Conservation (phyloP, 2,113 vertebrate species). For the Paratilapia polleni region DNA sequence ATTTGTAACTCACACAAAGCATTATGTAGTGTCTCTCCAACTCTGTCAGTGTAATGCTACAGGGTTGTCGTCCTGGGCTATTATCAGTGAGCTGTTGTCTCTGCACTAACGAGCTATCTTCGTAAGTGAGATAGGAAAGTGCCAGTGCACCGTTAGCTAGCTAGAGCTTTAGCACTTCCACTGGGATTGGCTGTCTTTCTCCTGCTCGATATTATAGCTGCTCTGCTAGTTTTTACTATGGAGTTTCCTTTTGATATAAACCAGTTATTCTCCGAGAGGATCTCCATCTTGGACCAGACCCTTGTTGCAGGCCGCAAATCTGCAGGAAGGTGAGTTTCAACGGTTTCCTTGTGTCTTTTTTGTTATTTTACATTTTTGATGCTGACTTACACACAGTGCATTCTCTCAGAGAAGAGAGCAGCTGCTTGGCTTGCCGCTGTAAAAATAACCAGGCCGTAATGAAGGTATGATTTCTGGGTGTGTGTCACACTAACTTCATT, state of each 20-base stretch:
- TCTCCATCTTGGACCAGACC: constrained; percentile 78
- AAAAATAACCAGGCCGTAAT: neutral
- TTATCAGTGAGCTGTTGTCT: neutral
- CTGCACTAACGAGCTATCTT: neutral
- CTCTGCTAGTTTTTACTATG: constrained; percentile 60
- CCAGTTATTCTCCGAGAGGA: constrained; percentile 74
- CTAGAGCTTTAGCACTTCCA: neutral
- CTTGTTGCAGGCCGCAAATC: constrained; percentile 64
- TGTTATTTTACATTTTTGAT: neutral
- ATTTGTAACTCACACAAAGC: neutral
- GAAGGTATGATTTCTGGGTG: neutral
- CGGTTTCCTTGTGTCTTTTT: neutral
- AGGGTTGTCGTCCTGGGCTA: neutral
- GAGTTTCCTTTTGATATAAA: constrained; percentile 81
- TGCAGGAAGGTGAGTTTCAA: constrained; percentile 69
- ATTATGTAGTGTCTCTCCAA: neutral
- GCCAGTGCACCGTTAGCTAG: neutral
- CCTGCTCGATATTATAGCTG: neutral
- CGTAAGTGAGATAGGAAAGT: neutral
- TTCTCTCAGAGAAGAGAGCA: too few species aligned
- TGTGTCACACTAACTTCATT: neutral
- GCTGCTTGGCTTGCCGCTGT: too few species aligned
- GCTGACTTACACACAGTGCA: neutral
- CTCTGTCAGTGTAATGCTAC: neutral
- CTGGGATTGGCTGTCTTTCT: neutral